phyloP scores from a whole-genome alignment of 2,113 vertebrate species.

The Microtus oregoni region DNA sequence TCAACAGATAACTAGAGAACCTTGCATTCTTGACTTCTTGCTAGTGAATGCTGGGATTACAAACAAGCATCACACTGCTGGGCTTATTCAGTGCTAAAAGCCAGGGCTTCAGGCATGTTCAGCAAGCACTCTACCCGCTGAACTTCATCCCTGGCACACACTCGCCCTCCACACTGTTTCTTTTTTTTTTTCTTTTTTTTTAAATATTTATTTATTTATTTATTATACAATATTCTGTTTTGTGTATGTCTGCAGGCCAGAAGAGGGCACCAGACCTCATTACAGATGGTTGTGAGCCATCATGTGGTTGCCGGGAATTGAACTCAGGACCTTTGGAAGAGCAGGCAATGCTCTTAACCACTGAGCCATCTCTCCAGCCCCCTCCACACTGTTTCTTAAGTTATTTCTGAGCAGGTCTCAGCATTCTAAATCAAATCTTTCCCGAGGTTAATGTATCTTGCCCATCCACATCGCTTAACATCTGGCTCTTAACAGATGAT shows the following conservation, averaged over 20 bases:
- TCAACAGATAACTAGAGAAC: background rate
- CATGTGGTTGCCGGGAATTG: too few species aligned
- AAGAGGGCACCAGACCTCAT: too few species aligned
- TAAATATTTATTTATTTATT: too few species aligned
- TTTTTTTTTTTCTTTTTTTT: too few species aligned
- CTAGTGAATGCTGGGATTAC: background rate
- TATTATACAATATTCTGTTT: too few species aligned
- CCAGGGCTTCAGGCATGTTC: too few species aligned
- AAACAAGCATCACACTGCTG: background rate
- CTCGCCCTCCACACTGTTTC: background rate
- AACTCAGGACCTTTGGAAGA: too few species aligned
- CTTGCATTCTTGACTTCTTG: too few species aligned
- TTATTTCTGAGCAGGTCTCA: conserved; percentile 16
- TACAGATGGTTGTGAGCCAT: too few species aligned
- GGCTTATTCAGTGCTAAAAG: background rate
- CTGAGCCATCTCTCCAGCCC: too few species aligned
- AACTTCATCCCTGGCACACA: background rate
- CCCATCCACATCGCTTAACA: background rate
- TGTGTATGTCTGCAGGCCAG: too few species aligned
- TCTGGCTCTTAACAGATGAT: background rate
- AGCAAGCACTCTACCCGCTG: background rate
- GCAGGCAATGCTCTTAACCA: too few species aligned
- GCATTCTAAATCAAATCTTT: conserved; percentile 1
- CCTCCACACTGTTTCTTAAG: background rate
- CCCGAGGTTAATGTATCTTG: background rate